Evolutionary conservation across 2,888 invertebrate genomes (phyloP), one percentile per base, ranked within the genome.

Genomic region (Drosophila barbarae): DNA sequence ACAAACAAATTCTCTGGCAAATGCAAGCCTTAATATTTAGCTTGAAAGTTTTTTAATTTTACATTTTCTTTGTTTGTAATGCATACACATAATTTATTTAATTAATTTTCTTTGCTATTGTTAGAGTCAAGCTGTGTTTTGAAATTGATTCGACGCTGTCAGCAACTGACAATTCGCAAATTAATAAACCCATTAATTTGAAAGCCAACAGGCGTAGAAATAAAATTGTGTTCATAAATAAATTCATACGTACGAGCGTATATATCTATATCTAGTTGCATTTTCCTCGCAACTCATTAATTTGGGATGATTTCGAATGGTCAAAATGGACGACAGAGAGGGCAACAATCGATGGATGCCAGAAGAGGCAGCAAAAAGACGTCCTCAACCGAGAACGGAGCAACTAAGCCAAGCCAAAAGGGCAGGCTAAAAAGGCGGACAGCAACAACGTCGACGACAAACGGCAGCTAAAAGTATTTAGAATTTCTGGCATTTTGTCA

Each of bases 401-500:
- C 47, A 53, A 35, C 52, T 46, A 39, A 67, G 50, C 41, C 66
- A 67, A 66, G 52, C 57, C 66, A 75, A 66, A 67, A 68, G 67
- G 66, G 66, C 67, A 67, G 38, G 58, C 61, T 64, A 59, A 77
- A 72, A 75, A 70, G 71, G 77, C 68, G 74, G 66, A 64, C 61
- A 71, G 72, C 65, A 69, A 50, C 65, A 56, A 56, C 50, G 74
- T 67, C 68, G 71, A 63, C 32, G 59, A 55, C 68, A 63, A 71
- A 68, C 35, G 54, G 51, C 69, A 68, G 77, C 80, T 82, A 80
- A 80, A 80, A 79, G 79, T 80, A 77, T 76, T 78, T 77, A 82
- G 81, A 81, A 85, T 86, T 85, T 81, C 84, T 87, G 87, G 87
- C 87, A 86, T 86, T 81, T 85, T 87, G 82, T 87, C 87, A 86